Base-by-base conservation (phyloP, 2,113 vertebrate species). In the Mirounga angustirostris region DNA sequence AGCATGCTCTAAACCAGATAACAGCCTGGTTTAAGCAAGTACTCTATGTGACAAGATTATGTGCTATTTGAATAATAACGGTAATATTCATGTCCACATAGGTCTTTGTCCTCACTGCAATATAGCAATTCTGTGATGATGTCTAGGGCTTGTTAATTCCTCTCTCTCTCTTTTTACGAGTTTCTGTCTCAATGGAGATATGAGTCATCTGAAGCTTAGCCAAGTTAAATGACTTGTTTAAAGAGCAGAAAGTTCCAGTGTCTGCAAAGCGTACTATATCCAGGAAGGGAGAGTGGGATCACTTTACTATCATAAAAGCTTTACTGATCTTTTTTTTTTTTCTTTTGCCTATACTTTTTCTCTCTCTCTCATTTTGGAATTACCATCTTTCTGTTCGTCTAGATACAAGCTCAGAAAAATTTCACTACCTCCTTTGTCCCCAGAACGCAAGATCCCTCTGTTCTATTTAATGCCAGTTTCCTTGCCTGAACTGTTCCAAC, bases 201-300 rank as follows among this genome's bases (percentile, higher is more conserved):
- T 80, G 65, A 95, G 26, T 96, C 84, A 88, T 69, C 12, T 74
- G 84, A 96, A 95, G 12, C 59, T 76, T 91, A 92, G 24, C 56
- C 59, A 92, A 52, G 16, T 28, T 89, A 63, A 59, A 81, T 52
- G 54, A 67, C 67, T 95, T 95, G 26, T 16, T 22, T 84, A 56
- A 78, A 71, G 7, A 81, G 30, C 28, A 93, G 54, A 80, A 61
- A 46, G 18, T 89, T 82, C 19, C 52, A 69, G n/a, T 19, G 33
- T 4, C 14, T 58, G 14, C n/a, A 73, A 26, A 63, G 26, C 26
- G 83, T 22, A 54, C 33, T 16, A 1, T 11, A 46, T 33, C 30
- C 16, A 43, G 56, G 36, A 69, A 90, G 4, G 46, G 18, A 73
- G 8, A 85, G 12, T 18, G 43, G 21, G 6, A 13, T 84, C 74